Evolutionary conservation across 2,888 invertebrate genomes (phyloP).

Genomic region (Melieria crassipennis): DNA sequence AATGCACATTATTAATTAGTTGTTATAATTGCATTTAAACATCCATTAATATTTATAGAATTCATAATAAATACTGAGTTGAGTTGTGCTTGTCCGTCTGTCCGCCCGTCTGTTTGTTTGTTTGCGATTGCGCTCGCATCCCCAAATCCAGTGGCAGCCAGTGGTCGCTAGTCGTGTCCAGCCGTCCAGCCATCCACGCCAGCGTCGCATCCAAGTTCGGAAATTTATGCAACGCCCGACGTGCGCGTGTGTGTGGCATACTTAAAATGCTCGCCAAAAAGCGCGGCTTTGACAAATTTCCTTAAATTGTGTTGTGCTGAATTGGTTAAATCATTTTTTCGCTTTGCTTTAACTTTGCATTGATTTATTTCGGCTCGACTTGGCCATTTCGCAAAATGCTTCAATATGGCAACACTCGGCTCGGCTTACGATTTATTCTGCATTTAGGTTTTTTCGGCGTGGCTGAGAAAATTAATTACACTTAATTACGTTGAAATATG

Average conservation of each 20-base stretch:
- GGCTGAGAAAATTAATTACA: conserved; percentile 28
- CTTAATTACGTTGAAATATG: conserved; percentile 26
- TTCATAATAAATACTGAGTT: conserved; percentile 64
- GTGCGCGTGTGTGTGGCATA: conserved; percentile 58
- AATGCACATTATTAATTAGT: conserved; percentile 65
- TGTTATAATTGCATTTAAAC: conserved; percentile 65
- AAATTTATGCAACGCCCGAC: conserved; percentile 49
- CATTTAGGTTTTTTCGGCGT: neutral
- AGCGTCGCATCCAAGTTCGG: conserved; percentile 47
- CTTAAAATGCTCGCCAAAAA: conserved; percentile 49
- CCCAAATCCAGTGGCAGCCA: conserved; percentile 35
- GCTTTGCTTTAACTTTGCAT: conserved; percentile 27
- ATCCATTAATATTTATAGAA: conserved; percentile 66
- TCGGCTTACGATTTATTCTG: neutral
- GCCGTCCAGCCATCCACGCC: conserved; percentile 35
- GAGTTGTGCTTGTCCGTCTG: conserved; percentile 37
- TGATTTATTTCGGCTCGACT: conserved; percentile 24
- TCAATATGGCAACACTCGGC: neutral
- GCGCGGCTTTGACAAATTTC: conserved; percentile 58
- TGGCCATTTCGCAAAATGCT: neutral
- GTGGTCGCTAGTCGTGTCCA: conserved; percentile 13
- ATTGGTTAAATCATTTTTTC: conserved; percentile 31
- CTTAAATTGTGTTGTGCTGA: conserved; percentile 48
- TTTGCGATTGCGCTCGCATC: conserved; percentile 45
- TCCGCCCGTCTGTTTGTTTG: conserved; percentile 22